These are phyloP conservation scores for Excalfactoria chinensis DNA, from an alignment of 2,113 vertebrate species.

Conservation along the genomic window DNA sequence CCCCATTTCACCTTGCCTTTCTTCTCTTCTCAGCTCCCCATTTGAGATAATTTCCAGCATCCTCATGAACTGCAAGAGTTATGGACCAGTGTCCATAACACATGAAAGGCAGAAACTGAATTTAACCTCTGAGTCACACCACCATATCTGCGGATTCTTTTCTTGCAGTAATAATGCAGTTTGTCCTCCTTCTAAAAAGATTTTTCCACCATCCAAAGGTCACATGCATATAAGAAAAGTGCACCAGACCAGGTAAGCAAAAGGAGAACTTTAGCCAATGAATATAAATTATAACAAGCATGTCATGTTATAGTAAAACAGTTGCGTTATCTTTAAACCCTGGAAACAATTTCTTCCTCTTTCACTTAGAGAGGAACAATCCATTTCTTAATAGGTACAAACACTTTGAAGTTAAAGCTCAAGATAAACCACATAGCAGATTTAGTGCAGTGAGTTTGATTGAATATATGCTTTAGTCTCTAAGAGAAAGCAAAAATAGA, in stretches of 20 bases:
- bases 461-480: conserved; percentile 50
- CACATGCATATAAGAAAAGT: not conserved
- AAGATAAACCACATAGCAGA: conserved; percentile 66
- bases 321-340: conserved; percentile 60
- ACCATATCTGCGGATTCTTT: conserved; percentile 6
- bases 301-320: conserved; percentile 26
- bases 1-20: not conserved
- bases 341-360: conserved; percentile 67
- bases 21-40: not conserved
- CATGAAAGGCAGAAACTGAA: conserved; percentile 48
- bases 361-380: conserved; percentile 51
- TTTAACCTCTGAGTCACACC: conserved; percentile 53
- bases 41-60: conserved; percentile 38
- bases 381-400: conserved; percentile 57
- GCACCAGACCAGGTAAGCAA: conserved; percentile 37
- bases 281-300: conserved; percentile 36
- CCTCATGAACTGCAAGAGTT: conserved; percentile 38
- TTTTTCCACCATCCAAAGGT: conserved; percentile 31
- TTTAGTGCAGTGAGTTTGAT: conserved; percentile 68
- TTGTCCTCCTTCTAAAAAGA: not conserved
- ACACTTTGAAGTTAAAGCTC: conserved; percentile 59
- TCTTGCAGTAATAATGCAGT: not conserved
- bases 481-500: conserved; percentile 17
- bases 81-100: not conserved
- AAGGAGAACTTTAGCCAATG: not conserved